phyloP scores from a whole-genome alignment of 2,113 vertebrate species.

The Orycteropus afer region DNA sequence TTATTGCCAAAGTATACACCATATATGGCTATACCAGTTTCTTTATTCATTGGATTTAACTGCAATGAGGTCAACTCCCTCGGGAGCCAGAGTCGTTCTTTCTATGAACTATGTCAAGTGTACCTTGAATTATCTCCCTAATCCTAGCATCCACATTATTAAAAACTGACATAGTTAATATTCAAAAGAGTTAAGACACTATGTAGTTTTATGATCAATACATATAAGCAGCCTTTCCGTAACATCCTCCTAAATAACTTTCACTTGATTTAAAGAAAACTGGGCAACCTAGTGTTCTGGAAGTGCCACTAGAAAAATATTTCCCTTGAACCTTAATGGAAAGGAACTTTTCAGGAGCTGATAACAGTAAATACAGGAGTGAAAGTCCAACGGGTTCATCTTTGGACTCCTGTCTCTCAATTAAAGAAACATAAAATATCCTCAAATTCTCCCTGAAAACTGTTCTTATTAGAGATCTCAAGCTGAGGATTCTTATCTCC shows the following conservation, averaged over 20 bases:
- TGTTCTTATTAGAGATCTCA: neutral
- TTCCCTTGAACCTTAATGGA: neutral
- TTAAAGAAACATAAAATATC: neutral
- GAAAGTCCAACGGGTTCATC: neutral
- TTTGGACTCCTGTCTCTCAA: neutral
- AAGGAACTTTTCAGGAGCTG: neutral
- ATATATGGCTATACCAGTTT: neutral
- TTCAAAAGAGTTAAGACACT: neutral
- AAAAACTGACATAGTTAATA: neutral
- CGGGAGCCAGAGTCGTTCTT: neutral
- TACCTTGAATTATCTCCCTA: neutral
- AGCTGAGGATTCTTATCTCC: neutral
- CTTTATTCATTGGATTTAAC: neutral
- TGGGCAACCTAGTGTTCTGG: neutral
- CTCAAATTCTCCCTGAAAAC: neutral
- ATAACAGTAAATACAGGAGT: neutral
- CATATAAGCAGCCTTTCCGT: neutral
- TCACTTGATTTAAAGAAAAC: neutral
- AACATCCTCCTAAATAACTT: neutral
- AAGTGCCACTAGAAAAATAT: neutral
- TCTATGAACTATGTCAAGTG: neutral
- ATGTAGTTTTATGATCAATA: neutral
- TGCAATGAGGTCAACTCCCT: neutral
- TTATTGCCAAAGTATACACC: neutral
- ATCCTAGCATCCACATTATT: neutral